Base-by-base conservation (phyloP, 2,888 invertebrate genomes). In the Eumerus sabulonum region DNA sequence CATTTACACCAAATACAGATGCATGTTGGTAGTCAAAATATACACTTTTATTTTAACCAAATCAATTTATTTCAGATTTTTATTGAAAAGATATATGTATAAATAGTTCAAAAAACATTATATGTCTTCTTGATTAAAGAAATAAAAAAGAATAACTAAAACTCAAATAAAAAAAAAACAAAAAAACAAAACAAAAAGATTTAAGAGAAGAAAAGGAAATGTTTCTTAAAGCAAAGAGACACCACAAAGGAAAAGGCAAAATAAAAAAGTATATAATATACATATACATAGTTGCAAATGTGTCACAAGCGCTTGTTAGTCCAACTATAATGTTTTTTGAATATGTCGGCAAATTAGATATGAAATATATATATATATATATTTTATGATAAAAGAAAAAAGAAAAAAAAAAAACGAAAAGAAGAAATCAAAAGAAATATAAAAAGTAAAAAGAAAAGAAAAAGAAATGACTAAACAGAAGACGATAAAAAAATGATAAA, bases 41-140 rank as follows among this genome's bases (percentile, higher is more conserved):
- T 64, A 66, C 73, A 71, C 70, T 85, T 85, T 84, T 85, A 84
- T 86, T 87, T 87, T 88, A 87, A 85, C 84, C 84, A 84, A 84
- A 85, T 83, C 87, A 87, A 88, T 87, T 88, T 88, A 87, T 88
- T 88, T 89, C 89, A 89, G 89, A 89, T 88, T 88, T 88, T 88
- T 88, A 87, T 87, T 86, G 85, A 83, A 84, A 82, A 73, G 19
- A 48, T 16, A 45, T 48, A 82, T 82, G 83, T 86, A 87, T 86
- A 86, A 86, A 83, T 83, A 84, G 85, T 88, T 88, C 88, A 88
- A 88, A 88, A 88, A 88, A 88, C 88, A 88, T 87, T 87, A 87
- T 89, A 88, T 85, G 84, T 86, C 87, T 87, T 87, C 86, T 86
- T 85, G 84, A 83, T 77, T 84, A 84, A 27, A 27, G 3, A 27